These are phyloP conservation scores for Erythrocebus patas DNA, from an alignment of 2,113 vertebrate genomes.

Conservation along the genomic window DNA sequence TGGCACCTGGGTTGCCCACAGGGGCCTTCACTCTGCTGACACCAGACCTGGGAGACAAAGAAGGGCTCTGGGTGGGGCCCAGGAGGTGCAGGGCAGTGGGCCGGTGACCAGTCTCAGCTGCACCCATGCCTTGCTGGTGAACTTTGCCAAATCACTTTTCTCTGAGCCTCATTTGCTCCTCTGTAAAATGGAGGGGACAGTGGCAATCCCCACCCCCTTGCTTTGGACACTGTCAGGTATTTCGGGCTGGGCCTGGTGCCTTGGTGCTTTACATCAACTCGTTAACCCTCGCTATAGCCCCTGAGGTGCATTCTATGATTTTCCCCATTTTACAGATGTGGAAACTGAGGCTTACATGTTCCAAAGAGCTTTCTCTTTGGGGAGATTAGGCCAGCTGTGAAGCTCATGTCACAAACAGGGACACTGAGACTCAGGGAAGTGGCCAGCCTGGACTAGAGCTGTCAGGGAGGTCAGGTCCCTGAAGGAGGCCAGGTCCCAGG, in stretches of 20 bases:
- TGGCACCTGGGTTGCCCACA: neutral
- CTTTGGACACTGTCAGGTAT: neutral
- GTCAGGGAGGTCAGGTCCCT: neutral
- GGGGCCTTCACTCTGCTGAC: no score
- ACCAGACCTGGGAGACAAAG: neutral
- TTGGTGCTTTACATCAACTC: neutral
- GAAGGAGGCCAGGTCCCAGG: neutral
- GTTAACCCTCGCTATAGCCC: no score
- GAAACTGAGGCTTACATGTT: neutral
- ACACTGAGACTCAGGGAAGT: neutral
- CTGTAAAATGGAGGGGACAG: neutral
- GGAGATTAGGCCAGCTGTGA: neutral
- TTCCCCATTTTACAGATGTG: neutral
- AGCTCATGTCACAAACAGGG: neutral
- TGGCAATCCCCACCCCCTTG: fast-evolving
- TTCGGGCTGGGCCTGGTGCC: neutral
- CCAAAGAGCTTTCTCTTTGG: neutral
- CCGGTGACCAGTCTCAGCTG: neutral
- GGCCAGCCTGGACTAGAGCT: neutral
- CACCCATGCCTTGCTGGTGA: neutral
- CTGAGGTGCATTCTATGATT: neutral
- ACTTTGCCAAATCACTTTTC: neutral
- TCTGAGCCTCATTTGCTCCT: neutral
- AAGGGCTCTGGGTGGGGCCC: fast-evolving
- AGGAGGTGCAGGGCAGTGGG: neutral